Evolutionary conservation across 2,888 invertebrate genomes (phyloP).

Genomic region (Hoplodrina ambigua): DNA sequence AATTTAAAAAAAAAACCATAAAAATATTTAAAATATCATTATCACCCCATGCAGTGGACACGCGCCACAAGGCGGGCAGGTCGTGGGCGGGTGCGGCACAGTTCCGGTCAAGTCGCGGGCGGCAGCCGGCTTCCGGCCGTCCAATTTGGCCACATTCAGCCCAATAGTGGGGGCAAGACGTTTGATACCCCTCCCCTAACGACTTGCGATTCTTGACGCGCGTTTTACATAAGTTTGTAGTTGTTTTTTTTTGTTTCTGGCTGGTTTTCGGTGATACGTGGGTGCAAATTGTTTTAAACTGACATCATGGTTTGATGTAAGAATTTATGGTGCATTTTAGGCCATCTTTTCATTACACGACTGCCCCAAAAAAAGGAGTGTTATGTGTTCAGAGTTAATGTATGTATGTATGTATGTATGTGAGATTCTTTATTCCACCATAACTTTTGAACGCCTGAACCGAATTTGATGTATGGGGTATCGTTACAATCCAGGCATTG

Average conservation of each 20-base stretch:
- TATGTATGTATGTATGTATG: too few species aligned
- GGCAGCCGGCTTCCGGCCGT: slow-evolving; percentile 86
- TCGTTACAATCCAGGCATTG: too few species aligned
- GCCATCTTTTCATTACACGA: not conserved
- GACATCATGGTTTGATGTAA: not conserved
- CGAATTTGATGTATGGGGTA: too few species aligned
- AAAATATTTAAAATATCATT: not conserved
- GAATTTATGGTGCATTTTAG: not conserved
- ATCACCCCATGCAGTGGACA: slow-evolving; percentile 71
- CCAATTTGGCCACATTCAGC: slow-evolving; percentile 90
- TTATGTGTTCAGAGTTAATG: too few species aligned
- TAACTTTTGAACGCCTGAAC: too few species aligned
- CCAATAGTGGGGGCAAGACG: slow-evolving; percentile 80
- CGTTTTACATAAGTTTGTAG: slow-evolving; percentile 32
- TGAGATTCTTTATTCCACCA: too few species aligned
- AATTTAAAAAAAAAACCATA: not conserved
- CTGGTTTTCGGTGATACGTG: not conserved
- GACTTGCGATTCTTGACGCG: slow-evolving; percentile 38
- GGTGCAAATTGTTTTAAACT: slow-evolving; percentile 2
- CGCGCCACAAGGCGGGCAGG: slow-evolving; percentile 76
- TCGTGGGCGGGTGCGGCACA: slow-evolving; percentile 79
- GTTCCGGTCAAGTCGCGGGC: slow-evolving; percentile 90
- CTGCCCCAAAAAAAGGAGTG: too few species aligned
- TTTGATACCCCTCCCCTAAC: slow-evolving; percentile 72
- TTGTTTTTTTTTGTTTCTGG: not conserved